Base-by-base conservation (phyloP, 2,113 vertebrate species). In the Lichenostomus cassidix region DNA sequence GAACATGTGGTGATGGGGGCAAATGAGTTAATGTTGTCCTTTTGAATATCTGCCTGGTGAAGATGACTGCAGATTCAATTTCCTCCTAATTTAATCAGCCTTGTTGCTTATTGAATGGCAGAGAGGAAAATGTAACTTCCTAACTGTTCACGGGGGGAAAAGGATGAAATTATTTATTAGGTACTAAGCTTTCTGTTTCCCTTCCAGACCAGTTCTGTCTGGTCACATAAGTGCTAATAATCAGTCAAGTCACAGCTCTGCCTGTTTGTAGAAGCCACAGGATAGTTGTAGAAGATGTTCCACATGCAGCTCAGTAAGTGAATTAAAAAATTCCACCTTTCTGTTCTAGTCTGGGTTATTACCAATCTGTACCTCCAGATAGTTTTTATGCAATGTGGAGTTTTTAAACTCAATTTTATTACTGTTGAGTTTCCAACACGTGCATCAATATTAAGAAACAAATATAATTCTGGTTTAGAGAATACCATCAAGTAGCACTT, bases 41-140 rank as follows among this genome's bases (percentile, higher is more conserved):
- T 69, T 63, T 47, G 52, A 80, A 50, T 78, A 83, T 42, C 58
- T 90, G 46, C 74, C 79, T 93, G 47, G 33, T 75, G 76, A 53
- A 64, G 85, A 68, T 82, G 79, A 65, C 86, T 83, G 65, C 60
- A 73, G 73, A 55, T 92, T 56, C 55, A 39, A 4, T 85, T 94
- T 93, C 78, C 75, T 90, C 41, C 79, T 70, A 55, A 84, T 81
- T 87, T 92, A 74, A 74, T 89, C 87, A 91, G 67, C 42, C 22
- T 64, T 84, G 39, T 67, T 93, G 63, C 41, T 58, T 15, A 1
- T 46, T 60, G 78, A 79, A 49, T 37, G 37, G 44, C 81, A 44
- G 67, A 59, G 70, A 76, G 56, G 59, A 73, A 79, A 82, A 90
- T 58, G 37, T 19, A 35, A 70, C 79, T 90, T 80, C 76, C 50